phyloP scores from a whole-genome alignment of 35 echinoderm and acorn worm species.

The Apostichopus californicus region DNA sequence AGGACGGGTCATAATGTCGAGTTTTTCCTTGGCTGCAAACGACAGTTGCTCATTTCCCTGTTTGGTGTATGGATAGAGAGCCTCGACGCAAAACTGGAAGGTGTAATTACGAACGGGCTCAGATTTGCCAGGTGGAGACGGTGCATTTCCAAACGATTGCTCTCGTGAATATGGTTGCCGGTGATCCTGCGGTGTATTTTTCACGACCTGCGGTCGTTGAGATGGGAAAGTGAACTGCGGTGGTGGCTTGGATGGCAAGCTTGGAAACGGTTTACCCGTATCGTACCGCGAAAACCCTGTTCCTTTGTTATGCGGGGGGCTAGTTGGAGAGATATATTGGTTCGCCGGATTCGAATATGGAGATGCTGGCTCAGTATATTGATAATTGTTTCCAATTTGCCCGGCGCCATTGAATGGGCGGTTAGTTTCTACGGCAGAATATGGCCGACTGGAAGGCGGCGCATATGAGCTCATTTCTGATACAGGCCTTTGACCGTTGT shows the following conservation, averaged over 20 bases:
- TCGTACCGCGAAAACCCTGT: too few relatives aligned
- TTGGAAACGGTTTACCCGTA: background rate
- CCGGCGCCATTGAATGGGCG: background rate
- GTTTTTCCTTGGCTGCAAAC: constrained; percentile 1
- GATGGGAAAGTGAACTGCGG: background rate
- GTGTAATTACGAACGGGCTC: background rate
- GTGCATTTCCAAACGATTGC: background rate
- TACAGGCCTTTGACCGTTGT: background rate
- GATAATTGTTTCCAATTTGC: background rate
- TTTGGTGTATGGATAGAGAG: constrained; percentile 27
- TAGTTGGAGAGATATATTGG: background rate
- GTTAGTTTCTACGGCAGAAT: background rate
- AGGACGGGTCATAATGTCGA: constrained; percentile 8
- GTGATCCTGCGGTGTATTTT: background rate
- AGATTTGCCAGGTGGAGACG: too few relatives aligned
- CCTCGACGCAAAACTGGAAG: constrained; percentile 41
- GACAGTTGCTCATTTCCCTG: background rate
- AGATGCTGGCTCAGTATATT: background rate
- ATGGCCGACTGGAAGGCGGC: background rate
- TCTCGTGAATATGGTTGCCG: background rate
- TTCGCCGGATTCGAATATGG: too few relatives aligned
- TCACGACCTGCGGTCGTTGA: background rate
- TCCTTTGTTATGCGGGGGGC: too few relatives aligned
- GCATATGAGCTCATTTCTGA: background rate
- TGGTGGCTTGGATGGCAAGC: background rate